phyloP scores from a whole-genome alignment of 2,797 vertebrate genomes.

The Enteromius trimaculatus region DNA sequence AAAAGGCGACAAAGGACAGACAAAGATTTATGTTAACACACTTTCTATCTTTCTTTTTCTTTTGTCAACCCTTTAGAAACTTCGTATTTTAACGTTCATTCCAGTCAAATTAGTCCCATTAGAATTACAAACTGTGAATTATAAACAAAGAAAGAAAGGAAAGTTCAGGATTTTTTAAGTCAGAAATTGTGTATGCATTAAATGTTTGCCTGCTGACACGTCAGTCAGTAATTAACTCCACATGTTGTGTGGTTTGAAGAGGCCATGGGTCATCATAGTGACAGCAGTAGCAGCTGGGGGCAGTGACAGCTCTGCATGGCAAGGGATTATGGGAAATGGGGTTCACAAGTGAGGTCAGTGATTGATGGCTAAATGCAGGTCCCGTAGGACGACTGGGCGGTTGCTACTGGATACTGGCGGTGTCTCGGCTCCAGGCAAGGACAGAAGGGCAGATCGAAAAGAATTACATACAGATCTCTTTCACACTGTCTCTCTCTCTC shows the following conservation, averaged over 20 bases:
- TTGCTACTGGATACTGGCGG: constrained; percentile 68
- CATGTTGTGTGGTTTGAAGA: constrained; percentile 49
- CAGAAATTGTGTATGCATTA: constrained; percentile 32
- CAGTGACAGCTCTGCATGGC: constrained; percentile 38
- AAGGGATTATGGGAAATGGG: constrained; percentile 58
- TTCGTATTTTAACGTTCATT: neutral
- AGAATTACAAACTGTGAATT: too few species aligned
- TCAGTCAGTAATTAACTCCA: constrained; percentile 62
- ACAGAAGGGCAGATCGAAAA: constrained; percentile 59
- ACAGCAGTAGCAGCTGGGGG: constrained; percentile 33
- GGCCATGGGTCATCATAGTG: constrained; percentile 56
- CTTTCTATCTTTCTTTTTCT: neutral
- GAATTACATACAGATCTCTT: constrained; percentile 39
- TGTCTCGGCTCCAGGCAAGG: constrained; percentile 63
- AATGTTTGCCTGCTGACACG: constrained; percentile 42
- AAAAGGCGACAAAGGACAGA: neutral
- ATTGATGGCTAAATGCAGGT: constrained; percentile 57
- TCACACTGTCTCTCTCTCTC: constrained; percentile 33
- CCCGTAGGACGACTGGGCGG: constrained; percentile 49
- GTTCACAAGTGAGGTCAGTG: constrained; percentile 55
- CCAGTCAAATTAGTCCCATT: neutral
- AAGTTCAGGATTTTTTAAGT: neutral
- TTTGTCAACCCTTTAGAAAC: neutral
- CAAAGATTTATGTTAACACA: neutral
- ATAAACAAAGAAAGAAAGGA: neutral